phyloP scores from a whole-genome alignment of 2,888 invertebrate genomes.

The Drosophila subsilvestris region DNA sequence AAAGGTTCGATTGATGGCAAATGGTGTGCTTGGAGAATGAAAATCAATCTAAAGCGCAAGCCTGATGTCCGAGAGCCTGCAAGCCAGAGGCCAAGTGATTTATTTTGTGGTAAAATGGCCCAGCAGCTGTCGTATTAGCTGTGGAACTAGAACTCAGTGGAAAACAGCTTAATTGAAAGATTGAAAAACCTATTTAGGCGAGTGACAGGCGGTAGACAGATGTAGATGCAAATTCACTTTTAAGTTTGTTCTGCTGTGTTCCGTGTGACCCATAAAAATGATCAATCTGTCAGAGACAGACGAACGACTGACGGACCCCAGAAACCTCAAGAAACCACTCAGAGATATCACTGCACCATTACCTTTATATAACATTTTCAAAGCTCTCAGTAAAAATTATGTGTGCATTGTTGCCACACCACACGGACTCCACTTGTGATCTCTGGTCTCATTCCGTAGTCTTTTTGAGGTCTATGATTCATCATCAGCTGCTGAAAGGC shows the following conservation, averaged over 20 bases:
- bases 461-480: constrained; percentile 32
- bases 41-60: neutral
- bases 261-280: constrained; percentile 38
- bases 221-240: constrained; percentile 10
- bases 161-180: constrained; percentile 68
- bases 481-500: constrained; percentile 32
- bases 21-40: constrained; percentile 26
- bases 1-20: constrained; percentile 27
- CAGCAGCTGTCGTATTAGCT: constrained; percentile 59
- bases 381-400: constrained; percentile 50
- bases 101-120: constrained; percentile 51
- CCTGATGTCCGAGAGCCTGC: neutral
- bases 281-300: constrained; percentile 38
- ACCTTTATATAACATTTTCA: constrained; percentile 45
- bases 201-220: constrained; percentile 29
- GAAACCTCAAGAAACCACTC: constrained; percentile 27
- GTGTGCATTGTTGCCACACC: constrained; percentile 42
- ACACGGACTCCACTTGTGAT: constrained; percentile 14
- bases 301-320: constrained; percentile 18
- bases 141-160: constrained; percentile 4
- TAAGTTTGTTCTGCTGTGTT: constrained; percentile 15
- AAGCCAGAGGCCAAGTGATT: constrained; percentile 43
- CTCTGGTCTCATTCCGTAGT: neutral
- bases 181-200: constrained; percentile 63
- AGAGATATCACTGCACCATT: constrained; percentile 26